phyloP scores from a whole-genome alignment of 2,888 invertebrate genomes.

The Bedellia somnulentella region DNA sequence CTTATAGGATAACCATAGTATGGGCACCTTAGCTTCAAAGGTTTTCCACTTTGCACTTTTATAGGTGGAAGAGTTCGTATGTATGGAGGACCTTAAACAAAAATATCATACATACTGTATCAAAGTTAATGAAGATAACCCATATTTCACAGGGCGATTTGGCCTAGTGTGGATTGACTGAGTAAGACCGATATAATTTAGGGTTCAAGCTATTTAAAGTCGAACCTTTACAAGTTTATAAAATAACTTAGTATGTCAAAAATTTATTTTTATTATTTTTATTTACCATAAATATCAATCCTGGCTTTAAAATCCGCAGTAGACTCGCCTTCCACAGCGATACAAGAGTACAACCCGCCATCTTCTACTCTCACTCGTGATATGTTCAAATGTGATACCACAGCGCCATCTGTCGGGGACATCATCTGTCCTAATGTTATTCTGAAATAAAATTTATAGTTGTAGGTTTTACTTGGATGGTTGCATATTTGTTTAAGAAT shows the following conservation, averaged over 20 bases:
- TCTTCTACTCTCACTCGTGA: conserved; percentile 57
- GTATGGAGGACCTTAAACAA: conserved; percentile 68
- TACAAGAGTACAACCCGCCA: conserved; percentile 64
- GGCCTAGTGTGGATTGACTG: too few species aligned
- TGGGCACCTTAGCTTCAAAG: conserved; percentile 75
- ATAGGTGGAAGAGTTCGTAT: conserved; percentile 73
- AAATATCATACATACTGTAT: conserved; percentile 3
- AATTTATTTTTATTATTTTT: too few species aligned
- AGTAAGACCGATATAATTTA: too few species aligned
- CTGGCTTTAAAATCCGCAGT: conserved; percentile 29
- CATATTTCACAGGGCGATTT: too few species aligned
- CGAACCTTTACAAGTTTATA: too few species aligned
- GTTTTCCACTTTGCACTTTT: conserved; percentile 78
- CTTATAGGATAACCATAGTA: conserved; percentile 85
- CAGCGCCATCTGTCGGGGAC: conserved; percentile 35
- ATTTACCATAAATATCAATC: conserved; percentile 55
- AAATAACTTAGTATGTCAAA: too few species aligned
- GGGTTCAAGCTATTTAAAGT: too few species aligned
- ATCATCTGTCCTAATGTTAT: conserved; percentile 48
- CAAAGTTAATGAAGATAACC: too few species aligned
- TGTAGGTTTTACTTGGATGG: too few species aligned
- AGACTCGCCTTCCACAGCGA: conserved; percentile 43
- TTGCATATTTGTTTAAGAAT: too few species aligned
- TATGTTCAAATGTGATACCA: conserved; percentile 54
- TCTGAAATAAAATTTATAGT: conserved; percentile 17